Conservation (phyloP, 2,113 vertebrate genomes). For the Boleophthalmus pectinirostris region DNA sequence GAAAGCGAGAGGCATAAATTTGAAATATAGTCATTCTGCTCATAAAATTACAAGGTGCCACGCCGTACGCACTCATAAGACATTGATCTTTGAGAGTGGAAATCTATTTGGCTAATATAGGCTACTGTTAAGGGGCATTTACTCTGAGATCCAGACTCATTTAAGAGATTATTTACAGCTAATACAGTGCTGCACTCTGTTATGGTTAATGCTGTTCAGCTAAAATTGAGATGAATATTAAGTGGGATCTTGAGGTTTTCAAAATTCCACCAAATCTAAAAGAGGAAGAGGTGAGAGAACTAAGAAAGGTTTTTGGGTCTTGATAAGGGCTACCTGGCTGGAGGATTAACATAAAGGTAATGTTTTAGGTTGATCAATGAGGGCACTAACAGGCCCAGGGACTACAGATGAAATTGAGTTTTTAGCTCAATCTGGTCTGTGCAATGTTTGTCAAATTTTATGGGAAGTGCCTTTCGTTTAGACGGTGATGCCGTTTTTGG, state of each 20-base stretch:
- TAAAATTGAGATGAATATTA: not conserved
- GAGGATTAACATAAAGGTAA: no score
- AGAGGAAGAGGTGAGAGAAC: not conserved
- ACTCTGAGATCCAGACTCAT: conserved; percentile 16
- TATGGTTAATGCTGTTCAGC: not conserved
- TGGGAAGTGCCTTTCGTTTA: no score
- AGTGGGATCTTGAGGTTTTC: not conserved
- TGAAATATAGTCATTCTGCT: conserved; percentile 42
- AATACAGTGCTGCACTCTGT: not conserved
- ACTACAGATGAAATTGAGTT: no score
- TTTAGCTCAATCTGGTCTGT: no score
- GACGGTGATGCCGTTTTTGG: no score
- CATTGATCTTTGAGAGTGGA: conserved; percentile 35
- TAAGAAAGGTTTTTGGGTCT: no score
- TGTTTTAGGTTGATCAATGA: no score
- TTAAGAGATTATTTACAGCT: conserved; percentile 16
- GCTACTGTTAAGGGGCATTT: conserved; percentile 15
- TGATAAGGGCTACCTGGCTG: no score
- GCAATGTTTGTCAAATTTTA: no score
- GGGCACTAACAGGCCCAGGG: no score
- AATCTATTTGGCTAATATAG: conserved; percentile 33
- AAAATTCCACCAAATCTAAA: not conserved
- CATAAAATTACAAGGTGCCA: conserved; percentile 24
- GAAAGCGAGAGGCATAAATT: conserved; percentile 38
- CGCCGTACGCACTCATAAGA: conserved; percentile 38